Base-by-base conservation (phyloP, 2,888 invertebrate genomes). In the Protonemura montana region DNA sequence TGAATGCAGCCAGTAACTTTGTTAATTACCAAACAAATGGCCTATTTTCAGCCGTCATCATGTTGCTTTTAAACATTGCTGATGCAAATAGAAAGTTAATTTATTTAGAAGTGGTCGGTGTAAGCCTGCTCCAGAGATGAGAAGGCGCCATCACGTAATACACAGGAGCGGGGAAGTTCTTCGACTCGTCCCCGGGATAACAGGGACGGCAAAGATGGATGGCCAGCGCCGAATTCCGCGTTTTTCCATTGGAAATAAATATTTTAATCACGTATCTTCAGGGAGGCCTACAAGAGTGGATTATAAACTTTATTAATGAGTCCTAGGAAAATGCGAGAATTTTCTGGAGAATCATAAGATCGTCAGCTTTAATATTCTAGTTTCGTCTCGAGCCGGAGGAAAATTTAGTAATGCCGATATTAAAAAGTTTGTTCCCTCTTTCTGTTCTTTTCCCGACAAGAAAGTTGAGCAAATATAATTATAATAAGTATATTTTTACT, bases 401-500 rank as follows among this genome's bases (percentile, higher is more conserved):
- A 35, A 25, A 30, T 30, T 41, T 82, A 82, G 26, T 82, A 42
- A 35, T 82, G 35, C 26, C 35, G 26, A 41, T 41, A 41, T 26
- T 41, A 82, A 82, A 82, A 82, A 82, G 41, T 82, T 82, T 35
- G 26, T n/a, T 41, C 25, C 82, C n/a, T 82, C 35, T 82, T 28
- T n/a, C n/a, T 35, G 28, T 82, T 82, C 30, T 30, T 29, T 30
- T 7, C 26, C 25, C 82, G 0, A 28, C 25, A 7, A 82, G 16
- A 29, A 82, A 82, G 29, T 82, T 82, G 35, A 6, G 82, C 13
- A 78, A 78, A 78, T 78, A 78, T 28, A 13, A 78, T 27, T 27
- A 78, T 29, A 25, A 78, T 78, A 78, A 78, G 10, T 78, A 26
- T n/a, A 78, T 78, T 78, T 78, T 28, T 78, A 21, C 25, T 78